phyloP scores from a whole-genome alignment of 2,797 vertebrate genomes.

The Saxicola maurus region DNA sequence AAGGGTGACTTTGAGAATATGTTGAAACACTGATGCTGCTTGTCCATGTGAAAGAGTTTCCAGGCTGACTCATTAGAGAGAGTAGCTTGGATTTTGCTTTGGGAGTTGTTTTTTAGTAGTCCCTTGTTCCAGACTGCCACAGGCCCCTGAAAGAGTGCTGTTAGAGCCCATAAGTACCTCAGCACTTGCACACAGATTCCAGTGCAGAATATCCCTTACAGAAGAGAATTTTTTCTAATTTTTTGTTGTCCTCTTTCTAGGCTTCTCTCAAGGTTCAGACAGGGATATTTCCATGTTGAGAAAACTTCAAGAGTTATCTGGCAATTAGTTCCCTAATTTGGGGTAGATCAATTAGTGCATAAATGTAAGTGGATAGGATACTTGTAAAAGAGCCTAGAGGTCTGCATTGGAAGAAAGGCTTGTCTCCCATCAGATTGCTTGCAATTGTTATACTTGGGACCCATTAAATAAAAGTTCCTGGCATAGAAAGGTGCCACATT shows the following conservation, averaged over 20 bases:
- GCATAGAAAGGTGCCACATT: background rate
- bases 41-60: background rate
- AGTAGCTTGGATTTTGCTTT: background rate
- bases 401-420: background rate
- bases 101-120: background rate
- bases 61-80: background rate
- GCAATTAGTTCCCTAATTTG: background rate
- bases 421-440: background rate
- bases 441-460: background rate
- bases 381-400: fast-evolving
- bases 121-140: background rate
- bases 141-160: background rate
- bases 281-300: background rate
- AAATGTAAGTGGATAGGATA: background rate
- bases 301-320: background rate
- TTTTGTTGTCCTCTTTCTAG: background rate
- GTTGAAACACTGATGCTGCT: background rate
- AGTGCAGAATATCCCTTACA: background rate
- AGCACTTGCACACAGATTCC: background rate
- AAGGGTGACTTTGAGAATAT: background rate
- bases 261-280: background rate
- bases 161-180: fast-evolving
- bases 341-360: background rate
- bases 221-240: background rate
- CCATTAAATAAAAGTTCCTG: background rate